phyloP scores from a whole-genome alignment of 1,140 invertebrate species.

The Melanaphis sacchari region DNA sequence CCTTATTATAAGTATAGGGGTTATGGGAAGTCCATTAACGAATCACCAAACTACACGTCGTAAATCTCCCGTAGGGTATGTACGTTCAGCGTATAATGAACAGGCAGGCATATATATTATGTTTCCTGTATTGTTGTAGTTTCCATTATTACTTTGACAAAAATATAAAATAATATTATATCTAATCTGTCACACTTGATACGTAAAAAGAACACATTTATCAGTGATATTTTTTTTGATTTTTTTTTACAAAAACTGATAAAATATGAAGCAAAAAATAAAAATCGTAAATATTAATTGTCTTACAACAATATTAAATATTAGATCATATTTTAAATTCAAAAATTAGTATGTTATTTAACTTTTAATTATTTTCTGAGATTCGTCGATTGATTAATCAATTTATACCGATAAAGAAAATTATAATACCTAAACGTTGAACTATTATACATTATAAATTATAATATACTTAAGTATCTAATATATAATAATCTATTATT shows the following conservation, averaged over 20 bases:
- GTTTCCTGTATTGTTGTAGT: background rate
- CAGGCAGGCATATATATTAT: background rate
- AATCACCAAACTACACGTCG: background rate
- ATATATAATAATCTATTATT: background rate
- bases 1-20: background rate
- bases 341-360: background rate
- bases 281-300: background rate
- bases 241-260: background rate
- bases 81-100: background rate
- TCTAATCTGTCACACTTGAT: background rate
- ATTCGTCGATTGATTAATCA: background rate
- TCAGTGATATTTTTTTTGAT: too few species aligned
- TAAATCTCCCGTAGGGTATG: background rate
- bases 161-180: background rate
- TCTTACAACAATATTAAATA: background rate
- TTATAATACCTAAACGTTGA: background rate
- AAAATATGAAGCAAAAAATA: background rate
- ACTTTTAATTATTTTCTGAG: background rate
- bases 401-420: background rate
- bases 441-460: background rate
- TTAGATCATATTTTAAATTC: too few species aligned
- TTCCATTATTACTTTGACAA: background rate
- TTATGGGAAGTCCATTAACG: constrained; percentile 1
- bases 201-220: background rate
- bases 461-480: too few species aligned